Conservation (phyloP, 2,113 vertebrate genomes). For the Pituophis catenifer region DNA sequence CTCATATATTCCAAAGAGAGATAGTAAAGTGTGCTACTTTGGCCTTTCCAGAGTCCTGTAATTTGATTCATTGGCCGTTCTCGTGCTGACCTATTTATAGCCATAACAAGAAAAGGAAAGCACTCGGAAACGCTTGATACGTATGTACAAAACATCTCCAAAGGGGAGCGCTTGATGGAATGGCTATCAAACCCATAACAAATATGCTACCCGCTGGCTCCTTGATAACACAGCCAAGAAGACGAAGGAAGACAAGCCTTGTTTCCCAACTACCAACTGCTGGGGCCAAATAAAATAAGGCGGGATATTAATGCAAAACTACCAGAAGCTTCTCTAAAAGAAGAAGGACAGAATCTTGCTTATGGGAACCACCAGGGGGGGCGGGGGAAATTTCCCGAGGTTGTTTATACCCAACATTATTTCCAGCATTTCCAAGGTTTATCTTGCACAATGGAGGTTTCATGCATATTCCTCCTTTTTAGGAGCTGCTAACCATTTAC, state of each 20-base stretch:
- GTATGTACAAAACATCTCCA: neutral
- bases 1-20: neutral
- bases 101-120: neutral
- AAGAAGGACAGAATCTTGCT: too few species aligned
- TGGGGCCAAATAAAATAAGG: neutral
- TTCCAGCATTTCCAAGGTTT: neutral
- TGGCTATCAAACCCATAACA: neutral
- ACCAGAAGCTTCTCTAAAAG: neutral
- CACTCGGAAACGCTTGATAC: neutral
- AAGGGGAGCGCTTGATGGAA: neutral
- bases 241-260: neutral
- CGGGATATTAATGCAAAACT: neutral
- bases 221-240: neutral
- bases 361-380: too few species aligned
- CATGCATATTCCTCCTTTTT: neutral
- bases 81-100: conserved; percentile 13
- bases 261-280: conserved; percentile 9
- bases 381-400: neutral
- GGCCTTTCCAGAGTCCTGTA: conserved; percentile 12
- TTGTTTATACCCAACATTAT: neutral
- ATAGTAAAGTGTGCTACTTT: neutral
- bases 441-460: neutral
- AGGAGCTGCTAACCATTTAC: neutral
- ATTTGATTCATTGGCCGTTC: neutral
- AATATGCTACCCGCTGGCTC: neutral